Conservation (phyloP, 1,140 invertebrate genomes). For the Drosophila orena region DNA sequence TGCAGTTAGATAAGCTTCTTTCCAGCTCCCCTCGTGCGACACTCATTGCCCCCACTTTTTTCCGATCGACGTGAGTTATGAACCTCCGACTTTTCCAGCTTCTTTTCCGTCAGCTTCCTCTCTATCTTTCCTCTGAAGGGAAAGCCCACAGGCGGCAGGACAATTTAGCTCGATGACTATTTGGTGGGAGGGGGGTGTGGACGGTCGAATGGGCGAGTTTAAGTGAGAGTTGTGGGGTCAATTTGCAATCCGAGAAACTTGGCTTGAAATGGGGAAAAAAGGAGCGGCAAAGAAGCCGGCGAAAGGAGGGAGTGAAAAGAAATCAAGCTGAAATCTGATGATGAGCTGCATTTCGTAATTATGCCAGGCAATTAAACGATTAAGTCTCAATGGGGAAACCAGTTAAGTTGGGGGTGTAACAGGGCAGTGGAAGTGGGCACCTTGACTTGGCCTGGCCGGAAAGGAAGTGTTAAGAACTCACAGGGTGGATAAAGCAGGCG, state of each 20-base stretch:
- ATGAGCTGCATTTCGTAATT: constrained; percentile 82
- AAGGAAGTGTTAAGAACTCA: constrained; percentile 40
- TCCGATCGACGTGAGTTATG: constrained; percentile 45
- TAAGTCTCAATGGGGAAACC: constrained; percentile 50
- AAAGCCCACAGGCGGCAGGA: constrained; percentile 39
- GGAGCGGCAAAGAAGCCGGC: constrained; percentile 1
- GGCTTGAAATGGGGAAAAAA: constrained; percentile 2
- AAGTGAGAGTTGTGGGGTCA: constrained; percentile 49
- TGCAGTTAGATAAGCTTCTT: constrained; percentile 77
- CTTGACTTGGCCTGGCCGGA: constrained; percentile 17
- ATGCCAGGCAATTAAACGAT: constrained; percentile 82
- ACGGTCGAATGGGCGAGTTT: constrained; percentile 25
- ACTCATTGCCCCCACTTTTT: background rate
- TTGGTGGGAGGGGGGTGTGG: constrained; percentile 19
- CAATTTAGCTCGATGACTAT: constrained; percentile 53
- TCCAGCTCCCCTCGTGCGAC: background rate
- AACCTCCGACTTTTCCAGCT: constrained; percentile 17
- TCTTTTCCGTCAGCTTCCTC: constrained; percentile 13
- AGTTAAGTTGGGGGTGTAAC: constrained; percentile 11
- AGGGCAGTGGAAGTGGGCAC: background rate
- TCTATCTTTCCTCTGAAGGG: constrained; percentile 13
- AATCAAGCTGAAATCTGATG: constrained; percentile 80
- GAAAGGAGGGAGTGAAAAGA: constrained; percentile 25
- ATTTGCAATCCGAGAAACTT: constrained; percentile 47
- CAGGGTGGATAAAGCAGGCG: constrained; percentile 54